Base-by-base conservation (phyloP, 2,888 invertebrate genomes). In the Carpatolechia fugitivella region DNA sequence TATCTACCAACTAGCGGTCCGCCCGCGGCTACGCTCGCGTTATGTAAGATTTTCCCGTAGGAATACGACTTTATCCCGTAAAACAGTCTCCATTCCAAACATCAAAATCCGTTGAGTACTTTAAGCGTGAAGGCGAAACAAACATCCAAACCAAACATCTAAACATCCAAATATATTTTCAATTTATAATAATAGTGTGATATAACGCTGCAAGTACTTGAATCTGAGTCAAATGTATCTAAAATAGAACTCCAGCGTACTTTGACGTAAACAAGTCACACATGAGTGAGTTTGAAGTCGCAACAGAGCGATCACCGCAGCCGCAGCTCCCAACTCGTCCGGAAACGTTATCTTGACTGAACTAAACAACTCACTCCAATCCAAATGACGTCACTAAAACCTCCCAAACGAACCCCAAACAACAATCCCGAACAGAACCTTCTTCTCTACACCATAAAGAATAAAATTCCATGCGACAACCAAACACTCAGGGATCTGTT, bases 351-450 rank as follows among this genome's bases (percentile, higher is more conserved):
- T 83, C 84, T 82, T 74, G 71, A 72, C 74, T 71, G 74, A 82
- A 80, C 84, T 82, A 84, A 83, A 85, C 83, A 85, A 83, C 84
- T 85, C 78, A 84, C 82, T 83, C 74, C 66, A 24, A 44, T 65
- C 69, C 58, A 56, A 48, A 57, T 48, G 64, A 59, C 57, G 20
- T 51, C 57, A 54, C 54, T 56, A 41, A 57, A 66, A 68, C 58
- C 56, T 60, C 58, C 68, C 33, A 58, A 70, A 70, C 54, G 44
- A 40, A 49, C 48, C 41, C 36, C 36, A 20, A 30, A 36, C 14
- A 14, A 8, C 8, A 31, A 60, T n/a, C 18, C 38, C 40, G 74
- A 69, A 61, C 54, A 65, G 38, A 54, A 56, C 68, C 63, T 58
- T 77, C 67, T 57, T 3, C 0, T 11, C 1, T 6, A 31, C 10